phyloP scores from a whole-genome alignment of 2,113 vertebrate genomes.

The Turnix velox region DNA sequence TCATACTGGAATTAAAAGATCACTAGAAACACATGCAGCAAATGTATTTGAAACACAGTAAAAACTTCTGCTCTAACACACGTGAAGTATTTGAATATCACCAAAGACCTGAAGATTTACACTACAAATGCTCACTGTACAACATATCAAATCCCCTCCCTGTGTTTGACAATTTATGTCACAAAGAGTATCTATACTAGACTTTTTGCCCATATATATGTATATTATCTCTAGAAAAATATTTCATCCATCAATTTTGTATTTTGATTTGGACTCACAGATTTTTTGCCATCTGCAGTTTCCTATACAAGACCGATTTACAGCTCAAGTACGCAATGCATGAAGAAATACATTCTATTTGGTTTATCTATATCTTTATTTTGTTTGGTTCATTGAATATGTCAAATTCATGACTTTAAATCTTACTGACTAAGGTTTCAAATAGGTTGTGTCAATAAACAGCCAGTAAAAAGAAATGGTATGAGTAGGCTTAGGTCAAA shows the following conservation, averaged over 20 bases:
- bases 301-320: neutral
- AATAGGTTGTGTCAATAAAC: neutral
- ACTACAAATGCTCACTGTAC: neutral
- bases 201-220: neutral
- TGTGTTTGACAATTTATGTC: neutral
- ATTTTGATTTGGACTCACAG: neutral
- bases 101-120: slow-evolving; percentile 53
- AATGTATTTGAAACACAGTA: neutral
- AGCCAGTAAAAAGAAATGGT: neutral
- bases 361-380: neutral
- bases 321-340: neutral
- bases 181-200: neutral
- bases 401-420: neutral
- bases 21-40: neutral
- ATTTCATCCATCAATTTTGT: neutral
- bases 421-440: neutral
- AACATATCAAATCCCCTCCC: neutral
- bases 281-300: neutral
- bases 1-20: neutral
- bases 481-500: neutral
- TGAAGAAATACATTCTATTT: neutral
- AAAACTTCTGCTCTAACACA: neutral
- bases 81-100: neutral
- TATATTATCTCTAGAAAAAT: neutral
- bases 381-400: neutral